These are phyloP conservation scores for Promerops cafer DNA, from an alignment of 2,113 vertebrate species.

Conservation along the genomic window DNA sequence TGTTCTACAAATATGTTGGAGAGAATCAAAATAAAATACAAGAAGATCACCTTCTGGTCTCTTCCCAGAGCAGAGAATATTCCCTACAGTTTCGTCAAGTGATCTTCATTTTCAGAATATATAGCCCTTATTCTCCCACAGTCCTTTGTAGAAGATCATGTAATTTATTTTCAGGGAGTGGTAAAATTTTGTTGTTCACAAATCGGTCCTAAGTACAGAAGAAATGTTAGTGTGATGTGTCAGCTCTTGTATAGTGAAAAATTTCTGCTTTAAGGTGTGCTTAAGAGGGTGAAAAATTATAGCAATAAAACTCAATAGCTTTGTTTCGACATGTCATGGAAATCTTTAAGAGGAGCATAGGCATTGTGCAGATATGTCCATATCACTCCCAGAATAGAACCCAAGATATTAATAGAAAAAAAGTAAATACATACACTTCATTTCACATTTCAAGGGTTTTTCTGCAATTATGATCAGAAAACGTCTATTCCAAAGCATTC, in stretches of 20 bases:
- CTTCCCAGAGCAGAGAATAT: not conserved
- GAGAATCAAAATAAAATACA: not conserved
- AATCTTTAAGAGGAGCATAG: not conserved
- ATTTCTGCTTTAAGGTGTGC: not conserved
- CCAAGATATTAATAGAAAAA: not conserved
- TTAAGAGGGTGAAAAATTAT: not conserved
- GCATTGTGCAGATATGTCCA: not conserved
- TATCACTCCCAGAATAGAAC: not conserved
- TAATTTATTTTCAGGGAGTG: not conserved
- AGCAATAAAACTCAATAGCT: not conserved
- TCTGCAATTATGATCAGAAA: not conserved
- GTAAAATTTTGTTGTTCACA: not conserved
- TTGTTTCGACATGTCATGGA: not conserved
- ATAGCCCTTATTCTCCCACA: not conserved
- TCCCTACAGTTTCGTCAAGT: not conserved
- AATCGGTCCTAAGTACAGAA: not conserved
- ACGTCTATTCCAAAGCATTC: not conserved
- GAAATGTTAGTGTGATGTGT: not conserved
- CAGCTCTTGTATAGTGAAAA: not conserved
- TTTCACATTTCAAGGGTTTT: not conserved
- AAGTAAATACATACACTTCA: not conserved
- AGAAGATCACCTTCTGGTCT: not conserved
- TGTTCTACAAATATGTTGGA: not conserved
- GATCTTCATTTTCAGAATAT: not conserved
- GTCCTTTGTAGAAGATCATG: fast-evolving